phyloP scores from a whole-genome alignment of 2,797 vertebrate genomes.

The Phrynocephalus guinanensis region DNA sequence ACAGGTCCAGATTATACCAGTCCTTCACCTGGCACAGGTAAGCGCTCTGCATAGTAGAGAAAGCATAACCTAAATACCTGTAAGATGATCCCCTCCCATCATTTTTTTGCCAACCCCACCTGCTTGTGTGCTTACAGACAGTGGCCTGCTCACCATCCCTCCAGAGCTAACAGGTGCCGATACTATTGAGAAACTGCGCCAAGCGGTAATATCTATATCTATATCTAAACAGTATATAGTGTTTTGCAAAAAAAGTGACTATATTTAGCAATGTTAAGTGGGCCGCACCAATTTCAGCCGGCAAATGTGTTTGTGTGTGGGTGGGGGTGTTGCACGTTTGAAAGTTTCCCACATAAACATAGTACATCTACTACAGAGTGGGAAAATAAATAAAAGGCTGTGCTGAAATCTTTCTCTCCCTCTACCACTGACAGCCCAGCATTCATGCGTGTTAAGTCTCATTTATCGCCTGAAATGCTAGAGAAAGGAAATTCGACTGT shows the following conservation, averaged over 20 bases:
- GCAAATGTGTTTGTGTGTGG: not conserved
- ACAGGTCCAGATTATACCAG: constrained; percentile 67
- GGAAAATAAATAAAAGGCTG: not conserved
- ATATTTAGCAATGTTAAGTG: not conserved
- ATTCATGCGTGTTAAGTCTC: not conserved
- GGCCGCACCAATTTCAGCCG: not conserved
- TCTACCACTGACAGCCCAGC: not conserved
- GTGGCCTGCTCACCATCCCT: constrained; percentile 67
- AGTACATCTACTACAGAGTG: too few species aligned
- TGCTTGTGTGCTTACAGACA: constrained; percentile 58
- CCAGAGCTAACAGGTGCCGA: constrained; percentile 67
- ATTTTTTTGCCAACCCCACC: not conserved
- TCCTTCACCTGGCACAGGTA: constrained; percentile 73
- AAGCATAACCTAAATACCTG: too few species aligned
- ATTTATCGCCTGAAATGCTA: not conserved
- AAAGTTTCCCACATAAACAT: too few species aligned
- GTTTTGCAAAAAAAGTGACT: not conserved
- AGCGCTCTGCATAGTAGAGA: not conserved
- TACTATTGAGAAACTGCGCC: constrained; percentile 74
- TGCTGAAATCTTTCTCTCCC: too few species aligned
- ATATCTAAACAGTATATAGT: too few species aligned
- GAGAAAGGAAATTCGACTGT: not conserved
- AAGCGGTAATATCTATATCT: constrained; percentile 58
- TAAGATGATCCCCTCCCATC: not conserved
- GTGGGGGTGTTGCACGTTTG: too few species aligned